phyloP scores from a whole-genome alignment of 2,113 vertebrate genomes.

The Syngnathoides biaculeatus region DNA sequence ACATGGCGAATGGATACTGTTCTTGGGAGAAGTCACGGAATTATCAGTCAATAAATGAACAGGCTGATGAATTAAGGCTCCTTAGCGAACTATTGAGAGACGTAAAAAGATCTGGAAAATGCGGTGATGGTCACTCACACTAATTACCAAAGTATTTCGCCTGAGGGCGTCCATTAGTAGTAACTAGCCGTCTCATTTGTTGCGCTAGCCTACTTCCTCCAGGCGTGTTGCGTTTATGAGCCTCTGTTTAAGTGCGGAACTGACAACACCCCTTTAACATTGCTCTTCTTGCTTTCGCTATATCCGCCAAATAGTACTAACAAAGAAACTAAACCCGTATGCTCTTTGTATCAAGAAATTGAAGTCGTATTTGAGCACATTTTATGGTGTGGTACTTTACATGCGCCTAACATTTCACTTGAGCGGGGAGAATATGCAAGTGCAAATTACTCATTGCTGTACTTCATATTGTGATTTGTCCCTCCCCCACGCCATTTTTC shows the following conservation, averaged over 20 bases:
- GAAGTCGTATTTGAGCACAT: background rate
- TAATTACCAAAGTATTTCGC: background rate
- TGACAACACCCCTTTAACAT: background rate
- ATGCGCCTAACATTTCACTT: too few relatives aligned
- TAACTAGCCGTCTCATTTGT: background rate
- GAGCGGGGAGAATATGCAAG: too few relatives aligned
- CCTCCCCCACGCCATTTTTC: too few relatives aligned
- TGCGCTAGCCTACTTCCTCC: background rate
- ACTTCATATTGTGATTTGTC: too few relatives aligned
- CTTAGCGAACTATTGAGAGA: background rate
- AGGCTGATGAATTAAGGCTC: background rate
- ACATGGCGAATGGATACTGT: background rate
- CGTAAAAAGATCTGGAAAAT: background rate
- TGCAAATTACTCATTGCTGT: too few relatives aligned
- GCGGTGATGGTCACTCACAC: background rate
- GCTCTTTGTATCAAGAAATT: background rate
- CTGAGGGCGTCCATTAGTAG: background rate
- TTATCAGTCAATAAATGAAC: background rate
- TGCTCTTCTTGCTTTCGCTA: background rate
- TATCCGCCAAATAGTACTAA: background rate
- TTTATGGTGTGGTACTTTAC: background rate
- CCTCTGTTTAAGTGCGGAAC: background rate
- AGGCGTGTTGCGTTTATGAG: slow-evolving; percentile 18
- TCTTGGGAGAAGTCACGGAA: background rate
- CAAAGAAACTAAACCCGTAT: background rate